Evolutionary conservation across 1,140 invertebrate genomes (phyloP), one percentile per base, ranked within the genome.

Genomic region (Lordiphosa mommai): DNA sequence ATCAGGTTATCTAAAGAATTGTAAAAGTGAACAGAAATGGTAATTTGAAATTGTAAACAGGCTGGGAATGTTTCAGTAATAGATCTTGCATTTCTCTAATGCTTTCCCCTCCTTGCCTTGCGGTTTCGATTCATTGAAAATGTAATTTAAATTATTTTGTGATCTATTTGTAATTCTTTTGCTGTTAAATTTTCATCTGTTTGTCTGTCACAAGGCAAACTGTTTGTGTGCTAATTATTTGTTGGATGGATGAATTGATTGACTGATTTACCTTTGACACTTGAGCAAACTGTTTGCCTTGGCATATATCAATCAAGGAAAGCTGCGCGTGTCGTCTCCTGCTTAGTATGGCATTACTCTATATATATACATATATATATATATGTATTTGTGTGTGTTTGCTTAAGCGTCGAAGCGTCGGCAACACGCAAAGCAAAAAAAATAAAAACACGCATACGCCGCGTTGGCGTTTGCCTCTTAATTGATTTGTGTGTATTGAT

Each of bases 401-500:
- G 20, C 20, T 23, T 23, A 23, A 23, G 20, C 20, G 20, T 23
- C 20, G 20, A 23, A 4, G 23, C 23, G 5, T 27, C 23, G 23
- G 7, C 23, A 27, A 43, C 20, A 43, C 20, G 20, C 17, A 46
- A 29, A 32, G 23, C 36, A 38, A 10, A 7, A n/a, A 29, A 16
- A 14, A 47, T 32, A 47, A 47, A 66, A 68, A 59, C 59, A 68
- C 68, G 17, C 53, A 59, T 30, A 40, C 33, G 16, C 41, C 61
- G 13, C 30, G 36, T 66, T 66, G 23, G 23, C 23, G 23, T 27
- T 27, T 27, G 23, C 23, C 36, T 13, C 55, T 52, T 68, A 68
- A 68, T 67, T 68, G 65, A 68, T 68, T 68, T 68, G 64, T 59
- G 44, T 41, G 53, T 67, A 46, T 51, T 53, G 60, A 46, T 43